phyloP scores from a whole-genome alignment of 2,113 vertebrate species.

The Heptranchias perlo region DNA sequence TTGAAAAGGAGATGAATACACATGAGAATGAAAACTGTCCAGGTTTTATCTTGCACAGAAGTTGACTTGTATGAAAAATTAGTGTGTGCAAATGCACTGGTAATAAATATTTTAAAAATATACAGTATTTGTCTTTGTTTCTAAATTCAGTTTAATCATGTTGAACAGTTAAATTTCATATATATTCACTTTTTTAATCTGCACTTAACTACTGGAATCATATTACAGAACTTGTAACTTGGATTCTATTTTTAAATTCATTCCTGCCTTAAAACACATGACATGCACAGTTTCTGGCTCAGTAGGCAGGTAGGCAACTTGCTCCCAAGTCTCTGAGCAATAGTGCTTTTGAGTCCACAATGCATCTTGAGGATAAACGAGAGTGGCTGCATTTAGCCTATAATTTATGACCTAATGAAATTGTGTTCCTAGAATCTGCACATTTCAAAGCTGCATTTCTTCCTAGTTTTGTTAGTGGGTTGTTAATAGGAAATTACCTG shows the following conservation, averaged over 20 bases:
- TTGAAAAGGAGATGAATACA: neutral
- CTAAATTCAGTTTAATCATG: neutral
- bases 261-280: neutral
- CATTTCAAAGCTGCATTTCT: neutral
- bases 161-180: neutral
- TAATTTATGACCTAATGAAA: neutral
- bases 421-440: neutral
- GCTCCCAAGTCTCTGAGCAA: neutral
- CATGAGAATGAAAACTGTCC: neutral
- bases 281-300: neutral
- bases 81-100: constrained; percentile 1
- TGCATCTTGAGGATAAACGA: neutral
- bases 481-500: neutral
- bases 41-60: neutral
- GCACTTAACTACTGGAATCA: neutral
- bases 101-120: constrained; percentile 11
- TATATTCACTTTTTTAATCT: neutral
- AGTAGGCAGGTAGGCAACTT: neutral
- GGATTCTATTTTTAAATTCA: neutral
- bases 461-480: neutral
- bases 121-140: neutral
- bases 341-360: neutral
- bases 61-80: neutral
- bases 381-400: neutral
- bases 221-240: neutral